phyloP scores from a whole-genome alignment of 2,113 vertebrate genomes.

The Austrofundulus limnaeus region DNA sequence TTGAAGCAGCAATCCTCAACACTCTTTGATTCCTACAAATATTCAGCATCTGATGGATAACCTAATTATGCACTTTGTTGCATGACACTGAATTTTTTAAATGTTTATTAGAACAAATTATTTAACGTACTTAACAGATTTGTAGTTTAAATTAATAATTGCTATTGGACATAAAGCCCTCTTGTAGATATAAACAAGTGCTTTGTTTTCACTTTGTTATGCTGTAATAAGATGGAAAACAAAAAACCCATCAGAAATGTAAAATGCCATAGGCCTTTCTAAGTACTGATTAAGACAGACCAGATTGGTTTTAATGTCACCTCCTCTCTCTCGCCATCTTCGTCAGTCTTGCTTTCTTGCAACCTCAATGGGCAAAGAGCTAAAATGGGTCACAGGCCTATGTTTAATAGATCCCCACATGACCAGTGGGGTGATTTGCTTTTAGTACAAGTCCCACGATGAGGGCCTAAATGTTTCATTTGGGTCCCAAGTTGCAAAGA shows the following conservation, averaged over 20 bases:
- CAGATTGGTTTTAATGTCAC: constrained; percentile 51
- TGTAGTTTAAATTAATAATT: background rate
- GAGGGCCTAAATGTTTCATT: constrained; percentile 66
- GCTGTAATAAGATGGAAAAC: constrained; percentile 7
- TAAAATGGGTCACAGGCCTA: constrained; percentile 67
- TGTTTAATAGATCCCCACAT: constrained; percentile 69
- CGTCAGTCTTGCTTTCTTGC: constrained; percentile 20
- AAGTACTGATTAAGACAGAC: constrained; percentile 44
- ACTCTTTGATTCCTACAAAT: too few species aligned
- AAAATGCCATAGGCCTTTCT: constrained; percentile 57
- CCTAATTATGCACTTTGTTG: too few species aligned
- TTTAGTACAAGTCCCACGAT: constrained; percentile 58
- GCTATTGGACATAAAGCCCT: background rate
- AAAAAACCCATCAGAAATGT: constrained; percentile 17
- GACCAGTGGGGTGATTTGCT: constrained; percentile 46
- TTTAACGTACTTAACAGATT: background rate
- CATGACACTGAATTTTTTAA: background rate
- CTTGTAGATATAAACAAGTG: background rate
- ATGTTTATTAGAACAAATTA: background rate
- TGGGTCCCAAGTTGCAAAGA: constrained; percentile 61
- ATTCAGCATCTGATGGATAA: too few species aligned
- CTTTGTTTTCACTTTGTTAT: background rate
- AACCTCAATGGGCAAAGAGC: constrained; percentile 56
- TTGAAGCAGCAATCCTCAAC: too few species aligned
- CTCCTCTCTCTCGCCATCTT: constrained; percentile 35